Conservation (phyloP, 2,797 vertebrate genomes). For the Chaunax sp. region DNA sequence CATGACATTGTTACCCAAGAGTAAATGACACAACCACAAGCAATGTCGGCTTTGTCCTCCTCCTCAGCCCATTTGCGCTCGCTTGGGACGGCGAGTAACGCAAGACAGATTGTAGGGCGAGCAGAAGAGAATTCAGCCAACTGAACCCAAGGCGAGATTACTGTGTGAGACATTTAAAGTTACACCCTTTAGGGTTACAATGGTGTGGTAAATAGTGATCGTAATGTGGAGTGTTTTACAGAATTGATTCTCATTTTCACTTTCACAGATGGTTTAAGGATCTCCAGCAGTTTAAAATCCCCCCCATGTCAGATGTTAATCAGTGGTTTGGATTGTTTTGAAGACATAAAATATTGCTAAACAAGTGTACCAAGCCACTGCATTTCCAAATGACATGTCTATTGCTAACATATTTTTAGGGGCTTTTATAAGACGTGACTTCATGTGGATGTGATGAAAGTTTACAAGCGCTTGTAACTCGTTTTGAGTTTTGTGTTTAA, state of each 20-base stretch:
- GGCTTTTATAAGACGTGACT: constrained; percentile 34
- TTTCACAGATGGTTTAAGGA: constrained; percentile 81
- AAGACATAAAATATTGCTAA: constrained; percentile 72
- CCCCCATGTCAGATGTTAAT: constrained; percentile 80
- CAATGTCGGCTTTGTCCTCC: constrained; percentile 74
- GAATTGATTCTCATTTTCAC: constrained; percentile 80
- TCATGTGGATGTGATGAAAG: constrained; percentile 32
- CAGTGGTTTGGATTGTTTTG: constrained; percentile 72
- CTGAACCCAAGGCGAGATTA: constrained; percentile 78
- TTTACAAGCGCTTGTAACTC: constrained; percentile 44
- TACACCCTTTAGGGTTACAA: constrained; percentile 72
- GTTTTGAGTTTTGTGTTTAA: constrained; percentile 63
- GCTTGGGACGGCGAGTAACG: constrained; percentile 60
- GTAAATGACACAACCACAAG: constrained; percentile 66
- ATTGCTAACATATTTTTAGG: constrained; percentile 47
- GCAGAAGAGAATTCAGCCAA: constrained; percentile 69
- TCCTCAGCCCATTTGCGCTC: constrained; percentile 60
- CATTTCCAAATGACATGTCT: constrained; percentile 60
- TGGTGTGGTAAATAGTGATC: constrained; percentile 80
- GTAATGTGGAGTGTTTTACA: constrained; percentile 78
- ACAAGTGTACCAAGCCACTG: constrained; percentile 70
- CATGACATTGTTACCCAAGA: constrained; percentile 52
- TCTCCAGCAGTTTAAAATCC: constrained; percentile 60
- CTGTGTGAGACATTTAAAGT: constrained; percentile 80
- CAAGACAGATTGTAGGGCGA: constrained; percentile 72